Base-by-base conservation (phyloP, 1,140 invertebrate genomes). In the Macrobrachium nipponense region DNA sequence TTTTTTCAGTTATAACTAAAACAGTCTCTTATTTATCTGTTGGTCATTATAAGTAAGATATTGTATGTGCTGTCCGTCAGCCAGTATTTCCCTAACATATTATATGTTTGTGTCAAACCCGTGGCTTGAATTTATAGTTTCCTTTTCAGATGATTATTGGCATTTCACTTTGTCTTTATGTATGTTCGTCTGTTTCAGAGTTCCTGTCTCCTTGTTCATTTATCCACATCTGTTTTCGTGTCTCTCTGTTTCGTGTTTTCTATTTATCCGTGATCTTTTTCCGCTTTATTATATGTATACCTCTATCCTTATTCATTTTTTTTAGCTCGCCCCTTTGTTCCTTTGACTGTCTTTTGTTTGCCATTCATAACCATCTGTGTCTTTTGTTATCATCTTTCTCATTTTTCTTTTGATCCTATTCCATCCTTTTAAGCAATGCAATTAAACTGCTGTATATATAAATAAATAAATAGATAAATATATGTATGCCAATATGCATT, bases 131-230 rank as follows among this genome's bases (percentile, higher is more conserved):
- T 51, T 51, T 5, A 51, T 10, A 2, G 12, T 51, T 12, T 51
- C 27, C 8, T 6, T 51, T 51, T 51, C 51, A 51, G 51, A 6
- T 0, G 51, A 12, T 0, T 51, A 6, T 51, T 51, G 51, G 12
- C 12, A 2, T 51, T 6, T 12, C 7, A 51, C 0, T 51, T 51
- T 51, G 12, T 51, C 51, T 51, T 51, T 77, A 77, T 77, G 36
- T 77, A 77, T 58, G 36, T 77, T 43, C 36, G 51, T 77, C 27
- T 77, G 51, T 78, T 51, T 78, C 18, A 51, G 58, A 6, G 15
- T 78, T 51, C 60, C 18, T 78, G 18, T 78, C 8, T 78, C 14
- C 17, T n/a, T 59, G 51, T 20, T 51, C 17, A 2, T 78, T 51
- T 78, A 15, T 78, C 14, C 51, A 5, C 51, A 60, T 78, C 12